Conservation (phyloP, 2,113 vertebrate genomes). For the Leuciscus idus region DNA sequence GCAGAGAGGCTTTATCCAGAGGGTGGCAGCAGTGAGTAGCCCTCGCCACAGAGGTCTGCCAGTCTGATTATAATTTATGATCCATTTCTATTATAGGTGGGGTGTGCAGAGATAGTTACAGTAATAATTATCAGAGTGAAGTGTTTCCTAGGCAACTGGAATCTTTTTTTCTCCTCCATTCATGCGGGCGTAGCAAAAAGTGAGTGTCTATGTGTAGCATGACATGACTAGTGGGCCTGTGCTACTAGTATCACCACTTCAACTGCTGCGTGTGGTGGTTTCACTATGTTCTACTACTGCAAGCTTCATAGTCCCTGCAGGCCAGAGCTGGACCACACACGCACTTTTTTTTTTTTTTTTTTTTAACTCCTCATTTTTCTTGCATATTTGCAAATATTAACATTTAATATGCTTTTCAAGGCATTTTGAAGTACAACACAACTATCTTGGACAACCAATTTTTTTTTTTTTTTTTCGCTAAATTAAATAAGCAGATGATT, state of each 20-base stretch:
- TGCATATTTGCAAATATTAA: slow-evolving; percentile 19
- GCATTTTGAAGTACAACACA: neutral
- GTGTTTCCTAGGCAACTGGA: slow-evolving; percentile 96
- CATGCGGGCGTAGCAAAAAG: slow-evolving; percentile 77
- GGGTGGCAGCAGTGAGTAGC: slow-evolving; percentile 86
- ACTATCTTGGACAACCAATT: neutral
- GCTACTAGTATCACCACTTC: slow-evolving; percentile 63
- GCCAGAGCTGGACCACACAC: slow-evolving; percentile 19
- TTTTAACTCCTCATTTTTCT: neutral
- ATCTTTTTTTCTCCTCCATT: slow-evolving; percentile 72
- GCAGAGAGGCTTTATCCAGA: slow-evolving; percentile 67
- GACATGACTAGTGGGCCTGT: slow-evolving; percentile 81
- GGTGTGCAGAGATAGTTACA: slow-evolving; percentile 96
- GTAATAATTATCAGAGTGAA: slow-evolving; percentile 97
- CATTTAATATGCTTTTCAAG: slow-evolving; percentile 19
- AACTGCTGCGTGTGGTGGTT: slow-evolving; percentile 46
- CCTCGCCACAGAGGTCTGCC: slow-evolving; percentile 82
- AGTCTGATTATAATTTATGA: slow-evolving; percentile 92
- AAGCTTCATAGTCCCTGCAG: slow-evolving; percentile 7
- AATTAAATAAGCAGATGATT: slow-evolving; percentile 2
- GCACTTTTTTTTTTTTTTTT: neutral
- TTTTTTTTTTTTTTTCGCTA: neutral
- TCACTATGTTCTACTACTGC: slow-evolving; percentile 36
- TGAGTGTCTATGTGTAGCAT: slow-evolving; percentile 81
- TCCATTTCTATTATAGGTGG: slow-evolving; percentile 99